These are phyloP conservation scores for Macropodus opercularis DNA, from an alignment of 2,797 vertebrate species.

Conservation along the genomic window DNA sequence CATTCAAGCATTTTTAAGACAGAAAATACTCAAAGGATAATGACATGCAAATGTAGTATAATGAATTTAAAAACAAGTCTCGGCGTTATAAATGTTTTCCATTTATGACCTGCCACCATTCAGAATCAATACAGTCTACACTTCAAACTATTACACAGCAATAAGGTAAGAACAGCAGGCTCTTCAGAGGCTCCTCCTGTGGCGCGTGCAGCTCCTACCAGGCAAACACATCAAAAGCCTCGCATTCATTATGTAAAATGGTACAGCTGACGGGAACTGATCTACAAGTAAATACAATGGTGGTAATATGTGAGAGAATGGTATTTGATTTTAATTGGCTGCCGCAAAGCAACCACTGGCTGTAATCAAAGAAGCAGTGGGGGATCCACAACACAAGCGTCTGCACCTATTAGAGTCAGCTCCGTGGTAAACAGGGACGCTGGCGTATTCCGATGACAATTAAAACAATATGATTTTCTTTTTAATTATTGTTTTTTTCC, in stretches of 20 bases:
- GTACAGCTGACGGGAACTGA: conserved; percentile 64
- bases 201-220: conserved; percentile 42
- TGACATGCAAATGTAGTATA: conserved; percentile 3
- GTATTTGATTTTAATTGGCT: conserved; percentile 75
- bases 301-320: conserved; percentile 62
- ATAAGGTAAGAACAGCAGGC: conserved; percentile 54
- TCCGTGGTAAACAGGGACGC: conserved; percentile 49
- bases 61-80: conserved; percentile 25
- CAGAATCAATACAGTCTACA: conserved; percentile 12
- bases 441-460: conserved; percentile 39
- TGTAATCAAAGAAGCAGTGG: conserved; percentile 69
- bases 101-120: conserved; percentile 21
- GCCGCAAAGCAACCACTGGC: conserved; percentile 67
- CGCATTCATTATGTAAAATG: conserved; percentile 73
- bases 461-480: conserved; percentile 45
- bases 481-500: conserved; percentile 9
- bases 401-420: conserved; percentile 50
- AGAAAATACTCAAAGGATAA: conserved; percentile 5
- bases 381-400: conserved; percentile 62
- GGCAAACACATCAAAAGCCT: conserved; percentile 64
- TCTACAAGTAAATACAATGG: conserved; percentile 70
- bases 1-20: background rate
- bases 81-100: conserved; percentile 16
- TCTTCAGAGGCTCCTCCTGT: conserved; percentile 28
- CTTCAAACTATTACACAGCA: conserved; percentile 43